Evolutionary conservation across 2,113 vertebrate species (phyloP).

Genomic region (Thinocorus orbignyianus): DNA sequence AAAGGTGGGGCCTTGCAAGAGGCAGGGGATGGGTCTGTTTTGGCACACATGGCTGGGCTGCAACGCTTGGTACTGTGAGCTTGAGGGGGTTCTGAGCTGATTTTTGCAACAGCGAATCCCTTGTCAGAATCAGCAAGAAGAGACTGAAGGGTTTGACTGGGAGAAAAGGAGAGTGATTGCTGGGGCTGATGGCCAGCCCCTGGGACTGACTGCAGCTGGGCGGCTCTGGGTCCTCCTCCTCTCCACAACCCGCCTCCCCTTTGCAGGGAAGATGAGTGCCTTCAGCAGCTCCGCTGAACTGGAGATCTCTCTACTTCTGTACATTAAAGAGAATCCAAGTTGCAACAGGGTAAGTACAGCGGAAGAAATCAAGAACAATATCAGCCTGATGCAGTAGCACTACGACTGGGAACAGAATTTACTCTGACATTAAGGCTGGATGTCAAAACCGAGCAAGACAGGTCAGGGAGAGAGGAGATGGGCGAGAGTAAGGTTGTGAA

Average conservation of each 20-base stretch:
- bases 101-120: not conserved
- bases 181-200: not conserved
- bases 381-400: not conserved
- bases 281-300: not conserved
- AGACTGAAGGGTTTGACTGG: not conserved
- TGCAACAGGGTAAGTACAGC: not conserved
- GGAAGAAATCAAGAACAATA: not conserved
- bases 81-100: not conserved
- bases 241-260: not conserved
- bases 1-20: conserved; percentile 48
- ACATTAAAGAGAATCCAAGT: not conserved
- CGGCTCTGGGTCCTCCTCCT: not conserved
- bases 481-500: not conserved
- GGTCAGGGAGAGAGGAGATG: not conserved
- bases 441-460: not conserved
- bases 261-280: not conserved
- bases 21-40: conserved; percentile 12
- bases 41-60: not conserved
- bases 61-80: not conserved
- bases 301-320: not conserved
- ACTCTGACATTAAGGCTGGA: not conserved
- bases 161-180: not conserved
- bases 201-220: not conserved
- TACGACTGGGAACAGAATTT: not conserved
- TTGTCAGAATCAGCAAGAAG: not conserved